These are phyloP conservation scores for Sigmodon hispidus DNA, from an alignment of 2,113 vertebrate genomes.

Conservation along the genomic window DNA sequence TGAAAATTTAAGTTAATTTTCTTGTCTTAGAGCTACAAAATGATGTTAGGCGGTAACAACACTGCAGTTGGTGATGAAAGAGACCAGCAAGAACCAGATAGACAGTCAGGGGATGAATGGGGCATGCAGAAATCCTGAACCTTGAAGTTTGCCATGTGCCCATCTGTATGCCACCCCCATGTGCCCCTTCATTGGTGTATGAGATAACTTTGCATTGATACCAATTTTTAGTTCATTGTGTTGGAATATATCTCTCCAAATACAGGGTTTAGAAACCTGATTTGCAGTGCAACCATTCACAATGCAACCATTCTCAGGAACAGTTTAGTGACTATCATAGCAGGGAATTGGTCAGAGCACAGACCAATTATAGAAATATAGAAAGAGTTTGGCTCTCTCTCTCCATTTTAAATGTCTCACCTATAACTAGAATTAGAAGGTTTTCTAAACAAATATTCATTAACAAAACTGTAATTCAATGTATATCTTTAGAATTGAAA, in stretches of 20 bases:
- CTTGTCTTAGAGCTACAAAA: background rate
- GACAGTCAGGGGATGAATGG: background rate
- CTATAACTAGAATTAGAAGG: background rate
- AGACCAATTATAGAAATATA: no score
- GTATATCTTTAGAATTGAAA: background rate
- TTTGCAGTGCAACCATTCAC: background rate
- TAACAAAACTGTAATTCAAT: background rate
- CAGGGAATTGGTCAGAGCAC: background rate
- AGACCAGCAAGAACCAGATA: background rate
- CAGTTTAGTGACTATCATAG: background rate
- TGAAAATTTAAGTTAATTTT: constrained; percentile 26
- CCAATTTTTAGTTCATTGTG: background rate
- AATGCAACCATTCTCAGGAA: background rate
- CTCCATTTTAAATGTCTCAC: background rate
- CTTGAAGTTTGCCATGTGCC: background rate
- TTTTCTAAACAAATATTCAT: background rate
- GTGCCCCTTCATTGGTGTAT: background rate
- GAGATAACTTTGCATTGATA: no score
- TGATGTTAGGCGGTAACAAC: background rate
- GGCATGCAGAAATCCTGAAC: background rate
- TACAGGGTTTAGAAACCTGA: background rate
- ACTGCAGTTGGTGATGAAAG: background rate
- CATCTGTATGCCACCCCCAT: background rate
- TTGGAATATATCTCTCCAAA: background rate
- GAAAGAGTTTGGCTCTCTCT: background rate